Conservation (phyloP, 2,113 vertebrate species). For the Cyphomyrus discorhynchus region DNA sequence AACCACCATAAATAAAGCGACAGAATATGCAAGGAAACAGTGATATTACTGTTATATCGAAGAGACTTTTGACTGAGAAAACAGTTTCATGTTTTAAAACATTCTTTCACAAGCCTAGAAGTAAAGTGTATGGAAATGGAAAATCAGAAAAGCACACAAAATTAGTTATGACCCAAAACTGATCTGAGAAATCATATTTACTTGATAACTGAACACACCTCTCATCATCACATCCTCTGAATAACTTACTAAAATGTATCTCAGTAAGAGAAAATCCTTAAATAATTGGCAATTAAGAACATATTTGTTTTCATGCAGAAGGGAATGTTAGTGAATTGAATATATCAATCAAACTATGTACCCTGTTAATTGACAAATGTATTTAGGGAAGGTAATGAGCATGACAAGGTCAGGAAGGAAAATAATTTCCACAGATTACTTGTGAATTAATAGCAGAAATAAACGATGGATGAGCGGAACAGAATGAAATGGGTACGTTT, state of each 20-base stretch:
- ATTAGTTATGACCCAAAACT: not conserved
- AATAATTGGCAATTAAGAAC: not conserved
- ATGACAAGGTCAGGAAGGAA: slow-evolving; percentile 11
- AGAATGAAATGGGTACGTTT: not conserved
- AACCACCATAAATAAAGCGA: not conserved
- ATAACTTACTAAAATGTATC: not conserved
- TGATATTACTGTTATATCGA: not conserved
- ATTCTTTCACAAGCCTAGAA: not conserved
- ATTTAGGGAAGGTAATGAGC: not conserved
- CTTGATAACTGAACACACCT: not conserved
- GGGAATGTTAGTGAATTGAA: not conserved
- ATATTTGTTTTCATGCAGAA: not conserved
- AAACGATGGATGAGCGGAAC: not conserved
- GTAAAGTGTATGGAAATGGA: not conserved
- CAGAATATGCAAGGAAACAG: not conserved
- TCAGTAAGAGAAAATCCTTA: not conserved
- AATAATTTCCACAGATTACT: slow-evolving; percentile 10
- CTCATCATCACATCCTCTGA: not conserved
- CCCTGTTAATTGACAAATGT: slow-evolving; percentile 3
- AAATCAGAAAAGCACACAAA: not conserved
- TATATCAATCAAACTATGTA: not conserved
- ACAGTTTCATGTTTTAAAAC: not conserved
- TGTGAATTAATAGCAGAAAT: not conserved
- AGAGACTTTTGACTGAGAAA: not conserved
- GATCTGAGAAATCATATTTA: not conserved